These are phyloP conservation scores for Hylia prasina DNA, from an alignment of 2,113 vertebrate genomes.

Conservation along the genomic window DNA sequence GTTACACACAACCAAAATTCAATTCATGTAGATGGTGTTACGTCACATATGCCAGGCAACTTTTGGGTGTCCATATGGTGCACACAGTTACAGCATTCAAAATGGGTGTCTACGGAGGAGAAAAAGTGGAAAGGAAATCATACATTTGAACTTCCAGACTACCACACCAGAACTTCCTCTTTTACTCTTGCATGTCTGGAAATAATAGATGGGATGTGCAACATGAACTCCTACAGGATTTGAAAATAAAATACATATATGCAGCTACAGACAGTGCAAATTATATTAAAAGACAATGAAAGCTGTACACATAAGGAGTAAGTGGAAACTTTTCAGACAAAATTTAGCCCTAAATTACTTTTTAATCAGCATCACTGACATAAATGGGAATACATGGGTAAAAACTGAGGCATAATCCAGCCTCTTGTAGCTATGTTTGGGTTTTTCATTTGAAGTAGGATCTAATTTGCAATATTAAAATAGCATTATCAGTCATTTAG, in stretches of 20 bases:
- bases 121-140: neutral
- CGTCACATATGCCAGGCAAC: neutral
- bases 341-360: neutral
- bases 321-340: neutral
- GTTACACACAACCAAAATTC: neutral
- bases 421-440: neutral
- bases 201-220: neutral
- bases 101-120: neutral
- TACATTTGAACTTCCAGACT: neutral
- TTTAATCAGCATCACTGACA: neutral
- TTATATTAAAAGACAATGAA: neutral
- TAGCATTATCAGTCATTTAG: neutral
- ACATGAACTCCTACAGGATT: neutral
- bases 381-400: neutral
- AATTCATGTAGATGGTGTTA: neutral
- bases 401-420: neutral
- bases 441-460: neutral
- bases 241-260: neutral
- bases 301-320: neutral
- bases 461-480: conserved; percentile 2
- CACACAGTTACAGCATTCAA: neutral
- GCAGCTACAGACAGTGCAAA: neutral
- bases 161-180: neutral
- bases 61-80: neutral
- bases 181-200: neutral